Evolutionary conservation across 2,888 invertebrate genomes (phyloP).

Genomic region (Griposia aprilina): DNA sequence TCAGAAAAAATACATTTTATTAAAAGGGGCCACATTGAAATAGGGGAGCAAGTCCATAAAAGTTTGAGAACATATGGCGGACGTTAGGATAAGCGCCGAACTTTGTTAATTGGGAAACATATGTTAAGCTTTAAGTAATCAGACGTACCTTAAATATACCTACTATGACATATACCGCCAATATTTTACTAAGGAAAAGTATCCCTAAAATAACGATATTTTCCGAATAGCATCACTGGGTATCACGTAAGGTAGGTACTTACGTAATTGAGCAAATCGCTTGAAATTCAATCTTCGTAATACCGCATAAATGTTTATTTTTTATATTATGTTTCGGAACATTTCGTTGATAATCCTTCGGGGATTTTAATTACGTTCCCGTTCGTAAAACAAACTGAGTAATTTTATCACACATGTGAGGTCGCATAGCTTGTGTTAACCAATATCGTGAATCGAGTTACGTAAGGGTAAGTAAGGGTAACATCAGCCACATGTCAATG

Average conservation of each 20-base stretch:
- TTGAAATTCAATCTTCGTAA: conserved; percentile 38
- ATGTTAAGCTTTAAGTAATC: conserved; percentile 12
- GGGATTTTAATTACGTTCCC: conserved; percentile 47
- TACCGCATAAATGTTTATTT: conserved; percentile 44
- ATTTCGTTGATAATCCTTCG: conserved; percentile 27
- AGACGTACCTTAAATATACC: not conserved
- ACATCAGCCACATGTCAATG: not conserved
- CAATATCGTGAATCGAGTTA: conserved; percentile 28
- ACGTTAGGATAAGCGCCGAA: conserved; percentile 1
- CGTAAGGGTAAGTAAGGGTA: conserved; percentile 3
- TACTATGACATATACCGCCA: not conserved
- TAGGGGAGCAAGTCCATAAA: not conserved
- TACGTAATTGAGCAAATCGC: conserved; percentile 32
- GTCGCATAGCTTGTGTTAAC: conserved; percentile 27
- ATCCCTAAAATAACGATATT: not conserved
- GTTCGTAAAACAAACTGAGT: conserved; percentile 46
- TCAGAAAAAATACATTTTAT: not conserved
- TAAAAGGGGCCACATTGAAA: not conserved
- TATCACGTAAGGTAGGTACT: not conserved
- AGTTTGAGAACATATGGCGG: not conserved
- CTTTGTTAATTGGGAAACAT: conserved; percentile 44
- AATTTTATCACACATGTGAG: conserved; percentile 64
- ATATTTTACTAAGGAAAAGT: not conserved
- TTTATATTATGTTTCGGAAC: conserved; percentile 32
- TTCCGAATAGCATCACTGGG: not conserved